Evolutionary conservation across 2,888 invertebrate genomes (phyloP).

Genomic region (Dermolepida albohirtum): DNA sequence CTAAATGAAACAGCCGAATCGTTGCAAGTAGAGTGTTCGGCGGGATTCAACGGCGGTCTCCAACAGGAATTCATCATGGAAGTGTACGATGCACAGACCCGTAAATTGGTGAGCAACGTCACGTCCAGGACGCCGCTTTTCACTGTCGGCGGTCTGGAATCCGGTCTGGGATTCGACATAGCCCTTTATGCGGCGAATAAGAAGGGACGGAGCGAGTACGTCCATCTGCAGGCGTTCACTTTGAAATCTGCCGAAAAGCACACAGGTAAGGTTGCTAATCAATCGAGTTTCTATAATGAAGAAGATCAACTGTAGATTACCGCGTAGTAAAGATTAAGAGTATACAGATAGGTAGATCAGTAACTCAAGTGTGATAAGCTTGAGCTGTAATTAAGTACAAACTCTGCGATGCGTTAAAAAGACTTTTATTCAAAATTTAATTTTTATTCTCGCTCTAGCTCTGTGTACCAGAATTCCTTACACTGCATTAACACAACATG

Average conservation of each 20-base stretch:
- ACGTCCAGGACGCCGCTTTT: constrained; percentile 73
- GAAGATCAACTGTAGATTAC: too few species aligned
- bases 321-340: too few species aligned
- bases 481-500: too few species aligned
- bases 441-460: too few species aligned
- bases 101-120: constrained; percentile 70
- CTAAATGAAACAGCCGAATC: constrained; percentile 80
- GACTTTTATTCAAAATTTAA: too few species aligned
- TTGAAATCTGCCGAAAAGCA: constrained; percentile 79
- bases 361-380: too few species aligned
- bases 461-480: too few species aligned
- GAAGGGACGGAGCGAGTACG: constrained; percentile 77
- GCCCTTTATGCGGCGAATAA: constrained; percentile 77
- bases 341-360: too few species aligned
- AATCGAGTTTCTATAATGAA: too few species aligned
- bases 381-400: too few species aligned
- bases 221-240: constrained; percentile 76
- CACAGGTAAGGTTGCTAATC: constrained; percentile 68
- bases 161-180: constrained; percentile 77
- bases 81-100: constrained; percentile 70
- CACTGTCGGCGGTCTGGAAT: constrained; percentile 74
- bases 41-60: constrained; percentile 82
- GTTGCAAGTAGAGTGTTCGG: constrained; percentile 77
- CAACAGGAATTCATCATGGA: constrained; percentile 81
- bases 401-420: too few species aligned